Percentiles rank a stretch among this genome's conserved stretches.
Conservation (phyloP, 2,113 vertebrate species). For the Marmota flaviventris region DNA sequence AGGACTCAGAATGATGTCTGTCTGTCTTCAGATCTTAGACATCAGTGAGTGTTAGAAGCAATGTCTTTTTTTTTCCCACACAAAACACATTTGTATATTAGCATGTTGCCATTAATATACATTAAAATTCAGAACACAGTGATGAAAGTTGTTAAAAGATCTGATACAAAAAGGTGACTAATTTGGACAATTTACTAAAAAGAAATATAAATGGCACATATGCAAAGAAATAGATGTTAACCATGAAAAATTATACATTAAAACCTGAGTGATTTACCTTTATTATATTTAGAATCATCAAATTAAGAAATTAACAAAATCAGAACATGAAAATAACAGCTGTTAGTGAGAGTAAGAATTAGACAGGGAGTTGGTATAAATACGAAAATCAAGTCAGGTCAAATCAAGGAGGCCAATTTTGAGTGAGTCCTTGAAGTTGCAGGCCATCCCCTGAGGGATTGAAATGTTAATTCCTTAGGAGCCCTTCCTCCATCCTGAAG, state of each 20-base stretch:
- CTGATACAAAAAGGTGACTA: background rate
- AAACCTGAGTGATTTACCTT: background rate
- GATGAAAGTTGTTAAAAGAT: background rate
- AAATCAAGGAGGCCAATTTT: too few species aligned
- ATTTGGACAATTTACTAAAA: background rate
- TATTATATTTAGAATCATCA: background rate
- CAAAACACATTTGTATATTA: background rate
- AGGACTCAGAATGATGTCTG: slow-evolving; percentile 9
- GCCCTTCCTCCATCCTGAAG: too few species aligned
- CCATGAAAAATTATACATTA: background rate
- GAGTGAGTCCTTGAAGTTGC: too few species aligned
- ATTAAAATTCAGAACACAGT: background rate
- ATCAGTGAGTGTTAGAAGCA: background rate
- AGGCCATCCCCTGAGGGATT: too few species aligned
- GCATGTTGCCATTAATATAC: background rate
- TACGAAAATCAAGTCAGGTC: too few species aligned
- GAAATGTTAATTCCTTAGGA: too few species aligned
- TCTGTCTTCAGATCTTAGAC: slow-evolving; percentile 25
- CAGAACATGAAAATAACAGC: too few species aligned
- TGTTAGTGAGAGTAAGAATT: too few species aligned
- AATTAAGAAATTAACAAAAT: background rate
- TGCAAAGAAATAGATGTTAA: background rate
- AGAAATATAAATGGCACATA: background rate
- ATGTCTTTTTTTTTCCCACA: background rate
- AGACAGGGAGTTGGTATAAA: too few species aligned